Percentiles rank a stretch among this genome's conserved stretches.
Evolutionary conservation across 2,888 invertebrate species (phyloP).

Genomic region (Taenaris catops): DNA sequence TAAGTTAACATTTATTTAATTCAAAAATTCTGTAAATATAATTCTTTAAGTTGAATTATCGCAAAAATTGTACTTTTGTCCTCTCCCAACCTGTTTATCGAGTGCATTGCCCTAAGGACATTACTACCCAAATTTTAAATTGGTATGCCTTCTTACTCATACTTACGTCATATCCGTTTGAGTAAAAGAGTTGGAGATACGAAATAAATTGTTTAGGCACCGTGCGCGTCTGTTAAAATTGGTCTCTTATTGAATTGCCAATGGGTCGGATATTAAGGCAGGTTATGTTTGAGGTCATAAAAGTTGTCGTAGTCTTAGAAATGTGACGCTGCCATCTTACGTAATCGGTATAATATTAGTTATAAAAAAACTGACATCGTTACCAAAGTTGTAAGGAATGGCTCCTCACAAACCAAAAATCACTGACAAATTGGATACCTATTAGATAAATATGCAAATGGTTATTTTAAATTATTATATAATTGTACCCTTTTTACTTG

Average conservation of each 20-base stretch:
- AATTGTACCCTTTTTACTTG: too few relatives aligned
- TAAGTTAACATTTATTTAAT: conserved; percentile 40
- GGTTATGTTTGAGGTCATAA: conserved; percentile 65
- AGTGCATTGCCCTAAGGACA: conserved; percentile 66
- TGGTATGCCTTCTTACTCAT: conserved; percentile 49
- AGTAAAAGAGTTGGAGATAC: conserved; percentile 39
- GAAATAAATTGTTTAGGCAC: conserved; percentile 48
- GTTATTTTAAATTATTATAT: too few relatives aligned
- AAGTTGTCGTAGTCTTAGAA: conserved; percentile 56
- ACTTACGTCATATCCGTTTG: conserved; percentile 28
- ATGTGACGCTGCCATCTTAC: too few relatives aligned
- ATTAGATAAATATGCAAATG: too few relatives aligned
- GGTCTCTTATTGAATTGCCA: conserved; percentile 56
- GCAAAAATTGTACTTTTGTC: conserved; percentile 71
- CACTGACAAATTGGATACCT: too few relatives aligned
- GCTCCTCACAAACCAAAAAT: too few relatives aligned
- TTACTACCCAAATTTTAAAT: conserved; percentile 66
- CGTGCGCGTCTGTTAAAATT: conserved; percentile 43
- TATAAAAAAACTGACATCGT: too few relatives aligned
- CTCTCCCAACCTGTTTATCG: conserved; percentile 68
- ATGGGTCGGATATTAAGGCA: conserved; percentile 68
- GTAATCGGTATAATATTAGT: too few relatives aligned
- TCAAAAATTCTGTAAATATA: too few relatives aligned
- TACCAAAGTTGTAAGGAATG: too few relatives aligned
- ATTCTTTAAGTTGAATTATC: conserved; percentile 58